Conservation (phyloP, 2,888 invertebrate genomes). For the Chelonus formosanus region DNA sequence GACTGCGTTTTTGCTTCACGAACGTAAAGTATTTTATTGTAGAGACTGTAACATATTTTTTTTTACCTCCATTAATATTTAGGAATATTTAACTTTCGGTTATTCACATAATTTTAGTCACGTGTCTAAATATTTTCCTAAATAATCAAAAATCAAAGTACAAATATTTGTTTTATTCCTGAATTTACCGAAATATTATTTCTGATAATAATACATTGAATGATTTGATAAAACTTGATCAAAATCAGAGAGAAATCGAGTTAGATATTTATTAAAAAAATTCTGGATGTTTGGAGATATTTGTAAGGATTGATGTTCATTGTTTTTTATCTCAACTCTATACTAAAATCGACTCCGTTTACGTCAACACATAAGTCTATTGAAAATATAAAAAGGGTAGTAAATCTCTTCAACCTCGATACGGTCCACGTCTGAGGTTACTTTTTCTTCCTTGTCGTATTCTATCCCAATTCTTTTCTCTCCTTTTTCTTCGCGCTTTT, state of each 20-base stretch:
- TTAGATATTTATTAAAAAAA: no score
- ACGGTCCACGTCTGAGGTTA: slow-evolving; percentile 12
- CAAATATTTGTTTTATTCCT: no score
- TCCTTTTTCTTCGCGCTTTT: slow-evolving; percentile 18
- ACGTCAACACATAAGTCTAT: slow-evolving; percentile 23
- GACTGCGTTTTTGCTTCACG: slow-evolving; percentile 11
- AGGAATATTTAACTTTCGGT: not conserved
- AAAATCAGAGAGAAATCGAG: no score
- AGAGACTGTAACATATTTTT: not conserved
- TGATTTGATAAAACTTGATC: no score
- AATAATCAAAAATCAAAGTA: no score
- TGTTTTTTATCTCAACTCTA: not conserved
- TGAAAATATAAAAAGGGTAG: slow-evolving; percentile 22
- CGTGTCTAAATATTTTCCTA: no score
- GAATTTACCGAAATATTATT: no score
- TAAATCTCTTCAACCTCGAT: slow-evolving; percentile 15
- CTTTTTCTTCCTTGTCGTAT: slow-evolving; percentile 14
- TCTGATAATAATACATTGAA: no score
- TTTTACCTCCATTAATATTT: not conserved
- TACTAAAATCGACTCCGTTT: not conserved
- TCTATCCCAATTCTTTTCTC: slow-evolving; percentile 4
- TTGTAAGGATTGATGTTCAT: not conserved
- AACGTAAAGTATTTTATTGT: not conserved
- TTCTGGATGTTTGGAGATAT: no score
- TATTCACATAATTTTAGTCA: not conserved